Base-by-base conservation (phyloP, 2,888 invertebrate species). In the Cactoblastis cactorum region DNA sequence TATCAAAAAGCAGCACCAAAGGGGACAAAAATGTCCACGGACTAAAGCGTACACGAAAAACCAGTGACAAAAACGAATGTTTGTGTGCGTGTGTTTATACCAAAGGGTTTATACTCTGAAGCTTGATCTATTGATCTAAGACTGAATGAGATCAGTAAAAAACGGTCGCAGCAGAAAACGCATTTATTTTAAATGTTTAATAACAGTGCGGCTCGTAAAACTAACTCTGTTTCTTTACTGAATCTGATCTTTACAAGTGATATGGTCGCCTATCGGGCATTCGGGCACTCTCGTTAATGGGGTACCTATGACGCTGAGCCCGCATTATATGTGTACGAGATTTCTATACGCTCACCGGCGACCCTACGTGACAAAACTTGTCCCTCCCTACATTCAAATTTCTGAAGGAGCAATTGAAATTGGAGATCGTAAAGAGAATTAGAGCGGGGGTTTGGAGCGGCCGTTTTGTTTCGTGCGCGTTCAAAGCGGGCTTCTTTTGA, bases 341-440 rank as follows among this genome's bases (percentile, higher is more conserved):
- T 78, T 81, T 81, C 80, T 82, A 83, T 85, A 80, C 70, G 66
- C 62, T 64, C 59, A 63, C 74, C 71, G 61, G 63, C 77, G 84
- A 78, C 86, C 87, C 86, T 86, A 88, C 87, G 88, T 87, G 89
- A 86, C 87, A 88, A 86, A 84, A 86, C 82, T 85, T 80, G 83
- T 86, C 87, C 89, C 89, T 87, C 87, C 88, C 89, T 74, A 83
- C 83, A 87, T 88, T 87, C 87, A 89, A 87, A 89, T 85, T 78
- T 88, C 84, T 89, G 86, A 88, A 89, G 89, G 83, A 89, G 89
- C 88, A 88, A 89, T 89, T 89, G 89, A 89, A 89, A 89, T 88
- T 80, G 87, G 89, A 89, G 88, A 88, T 87, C 86, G 83, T 84
- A 86, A 86, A 88, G 87, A 87, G 89, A 89, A 89, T 89, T 88